Conservation (phyloP, 1,140 invertebrate species). For the Drosophila arizonae region DNA sequence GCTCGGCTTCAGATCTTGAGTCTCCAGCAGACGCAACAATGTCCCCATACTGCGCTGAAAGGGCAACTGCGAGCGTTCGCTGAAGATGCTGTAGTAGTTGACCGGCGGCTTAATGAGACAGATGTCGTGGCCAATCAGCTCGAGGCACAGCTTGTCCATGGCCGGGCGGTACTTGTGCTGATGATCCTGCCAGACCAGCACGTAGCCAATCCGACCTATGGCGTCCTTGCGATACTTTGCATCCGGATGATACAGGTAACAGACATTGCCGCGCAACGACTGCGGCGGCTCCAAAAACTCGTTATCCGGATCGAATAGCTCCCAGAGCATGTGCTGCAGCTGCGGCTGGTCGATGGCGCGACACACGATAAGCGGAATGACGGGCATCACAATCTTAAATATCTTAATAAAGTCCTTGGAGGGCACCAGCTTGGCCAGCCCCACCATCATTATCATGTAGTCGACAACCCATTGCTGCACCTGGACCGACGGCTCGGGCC, state of each 20-base stretch:
- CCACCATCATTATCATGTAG: conserved; percentile 48
- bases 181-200: conserved; percentile 27
- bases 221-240: conserved; percentile 45
- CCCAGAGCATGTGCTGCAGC: conserved; percentile 42
- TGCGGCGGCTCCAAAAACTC: conserved; percentile 20
- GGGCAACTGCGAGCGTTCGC: conserved; percentile 3
- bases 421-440: conserved; percentile 23
- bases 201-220: conserved; percentile 36
- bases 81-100: conserved; percentile 45
- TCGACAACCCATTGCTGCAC: conserved; percentile 50
- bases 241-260: conserved; percentile 59
- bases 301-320: conserved; percentile 53
- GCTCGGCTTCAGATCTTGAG: conserved; percentile 49
- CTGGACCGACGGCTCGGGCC: background rate
- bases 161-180: conserved; percentile 25
- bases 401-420: conserved; percentile 30
- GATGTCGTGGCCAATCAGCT: conserved; percentile 41
- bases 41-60: conserved; percentile 39
- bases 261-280: conserved; percentile 56
- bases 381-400: conserved; percentile 42
- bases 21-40: conserved; percentile 54
- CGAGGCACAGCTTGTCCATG: conserved; percentile 5
- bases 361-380: conserved; percentile 57
- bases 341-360: conserved; percentile 26
- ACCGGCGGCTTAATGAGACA: conserved; percentile 41